These are phyloP conservation scores for Eristalinus aeneus DNA, from an alignment of 2,888 invertebrate genomes.

Conservation along the genomic window DNA sequence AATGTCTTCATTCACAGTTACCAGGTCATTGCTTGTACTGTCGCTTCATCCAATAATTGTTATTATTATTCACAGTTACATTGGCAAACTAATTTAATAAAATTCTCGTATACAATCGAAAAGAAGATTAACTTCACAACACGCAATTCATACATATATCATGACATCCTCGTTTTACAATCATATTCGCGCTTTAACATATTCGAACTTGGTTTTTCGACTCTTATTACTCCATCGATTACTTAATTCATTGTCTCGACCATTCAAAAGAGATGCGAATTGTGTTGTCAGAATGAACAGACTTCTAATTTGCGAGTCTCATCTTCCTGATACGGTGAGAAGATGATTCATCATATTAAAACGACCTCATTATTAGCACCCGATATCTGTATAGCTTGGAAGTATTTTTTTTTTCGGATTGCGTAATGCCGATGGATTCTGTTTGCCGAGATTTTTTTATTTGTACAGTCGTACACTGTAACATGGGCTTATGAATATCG, in stretches of 20 bases:
- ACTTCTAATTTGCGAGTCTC: not conserved
- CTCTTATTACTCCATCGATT: not conserved
- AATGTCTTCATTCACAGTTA: too few species aligned
- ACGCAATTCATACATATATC: not conserved
- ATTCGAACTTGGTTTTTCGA: conserved; percentile 5
- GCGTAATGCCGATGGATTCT: not conserved
- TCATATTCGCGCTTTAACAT: not conserved
- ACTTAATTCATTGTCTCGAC: not conserved
- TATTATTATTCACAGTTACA: too few species aligned
- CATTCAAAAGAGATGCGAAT: conserved; percentile 21
- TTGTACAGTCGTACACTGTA: not conserved
- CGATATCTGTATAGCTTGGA: not conserved
- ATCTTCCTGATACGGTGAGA: not conserved
- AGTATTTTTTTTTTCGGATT: not conserved
- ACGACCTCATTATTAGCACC: conserved; percentile 20
- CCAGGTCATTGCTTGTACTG: too few species aligned
- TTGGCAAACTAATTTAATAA: too few species aligned
- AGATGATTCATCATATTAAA: conserved; percentile 20
- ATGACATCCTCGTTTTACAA: not conserved
- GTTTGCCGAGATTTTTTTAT: not conserved
- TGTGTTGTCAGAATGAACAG: not conserved
- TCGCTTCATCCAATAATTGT: too few species aligned
- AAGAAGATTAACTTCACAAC: not conserved
- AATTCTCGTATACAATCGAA: too few species aligned
- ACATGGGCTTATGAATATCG: conserved; percentile 1